Evolutionary conservation across 2,113 vertebrate species (phyloP).

Genomic region (Scalopus aquaticus): DNA sequence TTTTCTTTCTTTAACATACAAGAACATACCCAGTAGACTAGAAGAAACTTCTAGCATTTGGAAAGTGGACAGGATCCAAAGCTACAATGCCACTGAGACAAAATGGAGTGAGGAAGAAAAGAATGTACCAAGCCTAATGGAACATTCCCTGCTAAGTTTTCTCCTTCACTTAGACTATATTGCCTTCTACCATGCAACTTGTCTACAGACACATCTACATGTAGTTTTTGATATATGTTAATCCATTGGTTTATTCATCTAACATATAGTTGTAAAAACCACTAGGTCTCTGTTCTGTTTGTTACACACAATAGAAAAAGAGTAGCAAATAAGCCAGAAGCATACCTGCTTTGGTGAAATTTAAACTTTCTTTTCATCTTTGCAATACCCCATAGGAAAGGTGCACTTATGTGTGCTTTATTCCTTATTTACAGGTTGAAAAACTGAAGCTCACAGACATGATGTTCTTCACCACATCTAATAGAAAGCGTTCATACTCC

Average conservation of each 20-base stretch:
- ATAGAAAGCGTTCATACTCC: not conserved
- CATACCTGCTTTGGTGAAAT: not conserved
- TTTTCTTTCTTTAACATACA: not conserved
- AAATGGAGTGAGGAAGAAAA: not conserved
- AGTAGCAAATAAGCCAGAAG: not conserved
- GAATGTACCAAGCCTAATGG: not conserved
- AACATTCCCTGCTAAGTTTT: not conserved
- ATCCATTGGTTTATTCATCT: not conserved
- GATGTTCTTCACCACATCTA: not conserved
- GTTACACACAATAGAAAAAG: not conserved
- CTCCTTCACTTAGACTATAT: not conserved
- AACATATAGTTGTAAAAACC: not conserved
- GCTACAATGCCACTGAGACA: not conserved
- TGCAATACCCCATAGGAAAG: not conserved
- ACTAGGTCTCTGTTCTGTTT: not conserved
- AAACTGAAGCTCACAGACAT: not conserved
- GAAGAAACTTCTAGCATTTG: not conserved
- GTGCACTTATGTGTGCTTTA: not conserved
- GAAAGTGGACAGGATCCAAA: not conserved
- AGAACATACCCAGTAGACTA: constrained; percentile 29
- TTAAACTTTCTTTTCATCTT: not conserved
- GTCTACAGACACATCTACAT: not conserved
- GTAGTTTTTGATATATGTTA: not conserved
- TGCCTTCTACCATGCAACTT: not conserved
- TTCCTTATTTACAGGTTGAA: not conserved